These are phyloP conservation scores for Drosophila parvula DNA, from an alignment of 1,140 invertebrate genomes.

Conservation along the genomic window DNA sequence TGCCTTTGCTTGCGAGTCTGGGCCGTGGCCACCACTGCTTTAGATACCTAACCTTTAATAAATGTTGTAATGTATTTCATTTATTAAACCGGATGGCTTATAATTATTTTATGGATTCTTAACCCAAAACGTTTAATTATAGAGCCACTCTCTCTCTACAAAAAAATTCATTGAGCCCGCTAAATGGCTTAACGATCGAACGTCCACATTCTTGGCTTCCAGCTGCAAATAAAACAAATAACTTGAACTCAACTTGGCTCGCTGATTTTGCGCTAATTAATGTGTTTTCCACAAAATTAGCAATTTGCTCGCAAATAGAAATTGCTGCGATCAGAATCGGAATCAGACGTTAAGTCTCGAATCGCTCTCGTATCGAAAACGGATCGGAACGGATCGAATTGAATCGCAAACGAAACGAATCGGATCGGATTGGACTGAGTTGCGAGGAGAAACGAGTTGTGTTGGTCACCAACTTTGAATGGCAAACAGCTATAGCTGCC, in stretches of 20 bases:
- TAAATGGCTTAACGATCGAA: conserved; percentile 16
- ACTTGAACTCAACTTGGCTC: conserved; percentile 51
- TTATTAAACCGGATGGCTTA: neutral
- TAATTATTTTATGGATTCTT: neutral
- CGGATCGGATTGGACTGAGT: conserved; percentile 13
- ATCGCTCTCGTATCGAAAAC: conserved; percentile 37
- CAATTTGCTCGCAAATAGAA: conserved; percentile 80
- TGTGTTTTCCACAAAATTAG: conserved; percentile 82
- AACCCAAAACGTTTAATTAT: neutral
- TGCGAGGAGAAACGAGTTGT: conserved; percentile 42
- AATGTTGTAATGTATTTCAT: neutral
- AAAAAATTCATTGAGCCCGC: neutral
- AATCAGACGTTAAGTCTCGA: conserved; percentile 36
- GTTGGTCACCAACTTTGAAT: conserved; percentile 41
- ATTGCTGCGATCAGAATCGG: conserved; percentile 57
- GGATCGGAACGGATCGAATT: conserved; percentile 3
- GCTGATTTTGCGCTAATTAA: conserved; percentile 81
- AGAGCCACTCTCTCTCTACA: neutral
- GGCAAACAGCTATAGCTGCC: conserved; percentile 23
- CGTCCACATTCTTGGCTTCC: conserved; percentile 19
- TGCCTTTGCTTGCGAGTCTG: no score
- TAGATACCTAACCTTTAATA: neutral
- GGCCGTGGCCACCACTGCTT: no score
- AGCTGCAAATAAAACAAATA: conserved; percentile 40
- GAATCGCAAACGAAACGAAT: conserved; percentile 3